Conservation (phyloP, 2,113 vertebrate genomes). For the Eulemur rufifrons region DNA sequence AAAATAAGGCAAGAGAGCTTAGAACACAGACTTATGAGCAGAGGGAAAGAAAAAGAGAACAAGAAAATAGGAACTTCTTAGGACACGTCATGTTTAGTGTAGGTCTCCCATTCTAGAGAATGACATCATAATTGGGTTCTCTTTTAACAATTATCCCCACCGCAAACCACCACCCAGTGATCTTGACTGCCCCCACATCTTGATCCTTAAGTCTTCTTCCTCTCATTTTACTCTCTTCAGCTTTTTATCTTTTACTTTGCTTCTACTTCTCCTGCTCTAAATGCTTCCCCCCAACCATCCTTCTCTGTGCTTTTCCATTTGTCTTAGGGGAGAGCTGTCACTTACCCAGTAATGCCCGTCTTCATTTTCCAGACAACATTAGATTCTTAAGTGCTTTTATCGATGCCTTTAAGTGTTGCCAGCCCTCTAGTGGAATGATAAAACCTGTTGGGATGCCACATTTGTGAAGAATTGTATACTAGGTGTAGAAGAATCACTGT, state of each 20-base stretch:
- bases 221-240: neutral
- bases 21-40: neutral
- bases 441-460: neutral
- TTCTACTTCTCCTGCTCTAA: neutral
- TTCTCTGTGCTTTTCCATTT: neutral
- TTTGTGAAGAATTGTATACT: neutral
- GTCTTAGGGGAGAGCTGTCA: neutral
- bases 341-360: neutral
- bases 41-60: conserved; percentile 12
- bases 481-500: neutral
- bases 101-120: neutral
- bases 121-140: neutral
- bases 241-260: conserved; percentile 32
- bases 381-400: conserved; percentile 13
- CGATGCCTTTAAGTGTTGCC: conserved; percentile 10
- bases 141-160: neutral
- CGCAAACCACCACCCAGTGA: neutral
- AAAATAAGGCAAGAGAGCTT: neutral
- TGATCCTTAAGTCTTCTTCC: neutral
- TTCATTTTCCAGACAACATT: neutral
- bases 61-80: neutral
- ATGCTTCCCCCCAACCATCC: neutral
- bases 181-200: neutral
- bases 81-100: neutral
- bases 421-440: neutral